phyloP scores from a whole-genome alignment of 1,140 invertebrate species.

The Anagrus nilaparvatae region DNA sequence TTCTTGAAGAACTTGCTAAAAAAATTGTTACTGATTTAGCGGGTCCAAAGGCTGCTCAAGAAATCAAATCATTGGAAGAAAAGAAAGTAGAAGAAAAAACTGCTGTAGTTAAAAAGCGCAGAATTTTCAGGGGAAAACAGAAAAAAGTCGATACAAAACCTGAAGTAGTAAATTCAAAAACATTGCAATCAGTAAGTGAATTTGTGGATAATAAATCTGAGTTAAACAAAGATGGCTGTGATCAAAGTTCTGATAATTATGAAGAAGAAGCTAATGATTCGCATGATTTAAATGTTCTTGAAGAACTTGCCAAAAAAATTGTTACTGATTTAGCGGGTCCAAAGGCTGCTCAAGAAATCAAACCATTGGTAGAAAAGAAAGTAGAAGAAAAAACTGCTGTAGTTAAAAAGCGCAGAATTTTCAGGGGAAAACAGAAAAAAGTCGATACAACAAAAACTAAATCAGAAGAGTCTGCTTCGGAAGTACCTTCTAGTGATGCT shows the following conservation, averaged over 20 bases:
- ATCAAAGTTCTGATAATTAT: conserved; percentile 1
- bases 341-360: conserved; percentile 28
- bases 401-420: conserved; percentile 8
- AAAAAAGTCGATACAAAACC: conserved; percentile 1
- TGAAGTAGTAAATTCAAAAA: conserved; percentile 6
- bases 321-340: conserved; percentile 28
- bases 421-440: conserved; percentile 12
- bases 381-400: conserved; percentile 7
- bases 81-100: conserved; percentile 10
- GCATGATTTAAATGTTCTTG: too few relatives aligned
- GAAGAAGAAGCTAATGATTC: conserved; percentile 3
- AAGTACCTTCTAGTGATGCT: conserved; percentile 10
- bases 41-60: conserved; percentile 27
- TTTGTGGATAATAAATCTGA: not conserved
- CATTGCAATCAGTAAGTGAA: conserved; percentile 5
- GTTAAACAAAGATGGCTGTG: conserved; percentile 2
- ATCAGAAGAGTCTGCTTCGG: conserved; percentile 9
- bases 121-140: conserved; percentile 10
- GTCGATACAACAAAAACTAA: conserved; percentile 1
- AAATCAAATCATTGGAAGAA: conserved; percentile 19
- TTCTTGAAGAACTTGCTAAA: too few relatives aligned
- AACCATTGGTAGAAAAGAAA: conserved; percentile 15
- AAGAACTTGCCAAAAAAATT: too few relatives aligned
- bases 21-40: too few relatives aligned
- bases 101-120: conserved; percentile 9